These are phyloP conservation scores for Ridgeia piscesae DNA, from an alignment of 1,140 invertebrate species.

Conservation along the genomic window DNA sequence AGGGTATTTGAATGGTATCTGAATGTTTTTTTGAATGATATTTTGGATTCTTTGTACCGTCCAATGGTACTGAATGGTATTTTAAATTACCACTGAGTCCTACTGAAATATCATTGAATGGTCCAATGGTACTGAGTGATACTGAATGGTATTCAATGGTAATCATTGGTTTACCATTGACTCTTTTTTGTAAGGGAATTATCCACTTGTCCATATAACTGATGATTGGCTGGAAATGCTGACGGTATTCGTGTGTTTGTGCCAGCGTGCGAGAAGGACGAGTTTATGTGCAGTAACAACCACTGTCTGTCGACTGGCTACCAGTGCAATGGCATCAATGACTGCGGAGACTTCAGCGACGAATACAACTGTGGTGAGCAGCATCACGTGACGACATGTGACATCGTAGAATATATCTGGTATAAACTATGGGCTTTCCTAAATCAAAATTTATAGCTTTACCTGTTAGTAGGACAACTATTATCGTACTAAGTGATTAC, in stretches of 20 bases:
- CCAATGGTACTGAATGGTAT: no score
- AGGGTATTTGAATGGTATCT: no score
- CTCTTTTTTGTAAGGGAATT: no score
- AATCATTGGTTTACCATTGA: no score
- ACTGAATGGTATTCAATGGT: no score
- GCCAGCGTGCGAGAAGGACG: background rate
- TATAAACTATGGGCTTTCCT: background rate
- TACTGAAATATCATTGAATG: no score
- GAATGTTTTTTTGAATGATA: no score
- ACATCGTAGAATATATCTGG: background rate
- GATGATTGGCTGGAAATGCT: background rate
- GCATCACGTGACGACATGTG: background rate
- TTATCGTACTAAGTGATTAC: background rate
- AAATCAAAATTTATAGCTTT: background rate
- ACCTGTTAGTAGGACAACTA: background rate
- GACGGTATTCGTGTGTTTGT: background rate
- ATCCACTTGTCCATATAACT: background rate
- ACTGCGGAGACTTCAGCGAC: constrained; percentile 26
- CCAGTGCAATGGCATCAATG: constrained; percentile 11
- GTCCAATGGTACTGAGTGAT: no score
- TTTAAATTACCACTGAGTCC: no score
- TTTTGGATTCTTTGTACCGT: no score
- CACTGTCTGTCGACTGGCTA: background rate
- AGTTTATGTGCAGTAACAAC: constrained; percentile 19
- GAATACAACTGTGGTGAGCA: constrained; percentile 22